Conservation (phyloP, 1,140 invertebrate species). For the Parapsyche elsis region DNA sequence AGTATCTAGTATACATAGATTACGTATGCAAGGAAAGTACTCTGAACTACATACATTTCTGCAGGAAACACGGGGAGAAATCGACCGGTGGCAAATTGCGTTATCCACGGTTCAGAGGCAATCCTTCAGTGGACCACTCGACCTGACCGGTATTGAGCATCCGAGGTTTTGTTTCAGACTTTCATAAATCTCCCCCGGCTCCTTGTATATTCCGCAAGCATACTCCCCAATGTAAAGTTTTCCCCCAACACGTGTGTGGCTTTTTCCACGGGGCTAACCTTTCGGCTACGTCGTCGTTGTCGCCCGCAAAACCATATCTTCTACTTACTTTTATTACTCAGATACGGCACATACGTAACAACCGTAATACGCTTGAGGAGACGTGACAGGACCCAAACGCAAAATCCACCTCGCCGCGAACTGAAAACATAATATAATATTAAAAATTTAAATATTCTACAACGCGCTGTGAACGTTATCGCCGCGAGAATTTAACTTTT, state of each 20-base stretch:
- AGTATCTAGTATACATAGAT: too few relatives aligned
- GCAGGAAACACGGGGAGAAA: background rate
- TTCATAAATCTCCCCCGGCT: conserved; percentile 31
- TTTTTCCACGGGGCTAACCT: conserved; percentile 3
- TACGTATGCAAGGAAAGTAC: too few relatives aligned
- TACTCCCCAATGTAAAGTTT: conserved; percentile 25
- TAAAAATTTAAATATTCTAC: too few relatives aligned
- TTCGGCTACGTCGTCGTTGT: background rate
- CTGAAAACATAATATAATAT: too few relatives aligned
- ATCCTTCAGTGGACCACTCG: conserved; percentile 4
- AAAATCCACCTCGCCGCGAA: too few relatives aligned
- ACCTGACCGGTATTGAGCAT: conserved; percentile 21
- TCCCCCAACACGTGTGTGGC: background rate
- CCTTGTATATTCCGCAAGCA: conserved; percentile 22
- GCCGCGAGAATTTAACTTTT: background rate
- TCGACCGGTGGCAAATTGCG: conserved; percentile 6
- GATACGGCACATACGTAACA: background rate
- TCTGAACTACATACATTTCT: too few relatives aligned
- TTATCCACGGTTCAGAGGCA: background rate
- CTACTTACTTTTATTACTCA: conserved; percentile 9
- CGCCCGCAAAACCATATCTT: background rate
- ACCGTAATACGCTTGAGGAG: background rate
- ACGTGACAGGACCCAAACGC: background rate
- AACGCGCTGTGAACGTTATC: too few relatives aligned
- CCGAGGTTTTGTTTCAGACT: conserved; percentile 36